A percentile compares a stretch with the other conserved stretches of the same genome.
These are phyloP conservation scores for Polypedilum pembai DNA, from an alignment of 1,140 invertebrate genomes.

Conservation along the genomic window DNA sequence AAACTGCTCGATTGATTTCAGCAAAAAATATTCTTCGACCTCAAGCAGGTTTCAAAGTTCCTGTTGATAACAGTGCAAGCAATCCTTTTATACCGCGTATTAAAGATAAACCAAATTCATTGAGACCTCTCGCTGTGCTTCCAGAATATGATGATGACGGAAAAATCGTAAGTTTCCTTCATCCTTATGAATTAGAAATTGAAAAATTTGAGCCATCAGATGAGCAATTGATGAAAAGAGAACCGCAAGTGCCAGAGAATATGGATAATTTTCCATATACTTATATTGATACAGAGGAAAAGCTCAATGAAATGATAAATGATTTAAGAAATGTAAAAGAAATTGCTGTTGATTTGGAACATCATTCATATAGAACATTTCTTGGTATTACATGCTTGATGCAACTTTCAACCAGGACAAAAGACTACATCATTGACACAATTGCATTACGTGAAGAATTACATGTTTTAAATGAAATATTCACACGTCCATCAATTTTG, in stretches of 20 bases:
- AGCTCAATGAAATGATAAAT: constrained; percentile 59
- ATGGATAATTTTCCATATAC: constrained; percentile 59
- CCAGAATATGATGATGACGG: constrained; percentile 59
- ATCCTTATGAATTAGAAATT: constrained; percentile 87
- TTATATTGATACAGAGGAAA: constrained; percentile 57
- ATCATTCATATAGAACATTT: constrained; percentile 76
- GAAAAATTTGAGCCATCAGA: constrained; percentile 55
- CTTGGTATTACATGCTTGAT: constrained; percentile 86
- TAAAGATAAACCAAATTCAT: constrained; percentile 78
- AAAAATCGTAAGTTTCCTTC: constrained; percentile 52
- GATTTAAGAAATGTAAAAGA: constrained; percentile 57
- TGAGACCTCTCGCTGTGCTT: constrained; percentile 69
- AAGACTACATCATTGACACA: constrained; percentile 90
- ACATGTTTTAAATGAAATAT: constrained; percentile 78
- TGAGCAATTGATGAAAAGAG: constrained; percentile 44
- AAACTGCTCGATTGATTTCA: constrained; percentile 54
- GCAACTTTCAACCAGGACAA: constrained; percentile 81
- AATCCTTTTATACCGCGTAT: constrained; percentile 75
- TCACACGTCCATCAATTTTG: constrained; percentile 82
- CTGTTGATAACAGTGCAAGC: constrained; percentile 70
- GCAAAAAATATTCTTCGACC: constrained; percentile 72
- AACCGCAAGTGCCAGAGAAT: constrained; percentile 43
- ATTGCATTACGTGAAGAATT: constrained; percentile 74
- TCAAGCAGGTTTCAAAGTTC: constrained; percentile 76
- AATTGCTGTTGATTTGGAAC: constrained; percentile 84